Percentiles rank a stretch among this genome's conserved stretches.
phyloP scores from a whole-genome alignment of 1,140 invertebrate species.

The Mycetomoellerius zeteki region DNA sequence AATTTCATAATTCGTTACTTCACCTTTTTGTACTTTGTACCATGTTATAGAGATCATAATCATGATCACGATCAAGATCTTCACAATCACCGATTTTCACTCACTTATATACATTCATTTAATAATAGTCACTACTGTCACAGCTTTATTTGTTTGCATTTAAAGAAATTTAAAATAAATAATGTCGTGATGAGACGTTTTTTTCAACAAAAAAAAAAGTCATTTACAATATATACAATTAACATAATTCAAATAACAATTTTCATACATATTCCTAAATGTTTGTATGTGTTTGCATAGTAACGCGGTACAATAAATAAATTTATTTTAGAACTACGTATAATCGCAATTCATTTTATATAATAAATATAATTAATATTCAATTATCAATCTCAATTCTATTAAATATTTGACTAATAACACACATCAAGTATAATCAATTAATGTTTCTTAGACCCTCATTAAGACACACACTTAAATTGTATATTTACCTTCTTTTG shows the following conservation, averaged over 20 bases:
- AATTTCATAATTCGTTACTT: slow-evolving; percentile 47
- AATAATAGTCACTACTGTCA: slow-evolving; percentile 27
- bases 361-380: slow-evolving; percentile 35
- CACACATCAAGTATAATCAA: slow-evolving; percentile 24
- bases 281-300: neutral
- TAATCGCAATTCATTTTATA: slow-evolving; percentile 26
- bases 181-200: slow-evolving; percentile 48
- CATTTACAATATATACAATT: slow-evolving; percentile 49
- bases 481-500: neutral
- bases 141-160: slow-evolving; percentile 30
- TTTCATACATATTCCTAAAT: slow-evolving; percentile 6
- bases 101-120: slow-evolving; percentile 22
- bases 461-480: slow-evolving; percentile 27
- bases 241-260: slow-evolving; percentile 27
- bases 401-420: slow-evolving; percentile 47
- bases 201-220: slow-evolving; percentile 38
- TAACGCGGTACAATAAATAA: slow-evolving; percentile 20
- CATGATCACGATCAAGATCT: slow-evolving; percentile 10
- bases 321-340: slow-evolving; percentile 10
- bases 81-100: slow-evolving; percentile 1
- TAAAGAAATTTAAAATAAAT: slow-evolving; percentile 43
- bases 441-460: slow-evolving; percentile 29
- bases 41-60: slow-evolving; percentile 13
- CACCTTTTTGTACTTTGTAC: slow-evolving; percentile 43
- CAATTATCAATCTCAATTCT: slow-evolving; percentile 28